These are phyloP conservation scores for Aphelenchoides fujianensis DNA, from an alignment of 1,140 invertebrate genomes.

Conservation along the genomic window DNA sequence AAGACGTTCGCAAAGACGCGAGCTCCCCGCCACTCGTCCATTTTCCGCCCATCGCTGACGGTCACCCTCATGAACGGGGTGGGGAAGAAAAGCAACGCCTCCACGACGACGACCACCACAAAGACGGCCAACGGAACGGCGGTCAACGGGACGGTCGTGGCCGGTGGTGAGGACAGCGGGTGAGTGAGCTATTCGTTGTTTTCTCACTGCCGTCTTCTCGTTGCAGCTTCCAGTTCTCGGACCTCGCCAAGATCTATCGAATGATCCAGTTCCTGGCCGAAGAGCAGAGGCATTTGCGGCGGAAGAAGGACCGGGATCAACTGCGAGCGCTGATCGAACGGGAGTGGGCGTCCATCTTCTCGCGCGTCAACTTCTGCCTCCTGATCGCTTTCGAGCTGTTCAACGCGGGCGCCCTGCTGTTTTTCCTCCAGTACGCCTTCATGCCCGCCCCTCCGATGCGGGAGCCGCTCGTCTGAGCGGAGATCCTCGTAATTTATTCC, in stretches of 20 bases:
- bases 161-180: not conserved
- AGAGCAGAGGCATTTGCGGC: constrained; percentile 25
- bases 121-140: not conserved
- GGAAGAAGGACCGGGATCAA: constrained; percentile 26
- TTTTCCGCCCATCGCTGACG: constrained; percentile 10
- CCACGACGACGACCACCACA: not conserved
- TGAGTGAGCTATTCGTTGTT: not conserved
- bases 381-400: constrained; percentile 44
- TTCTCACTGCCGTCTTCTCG: not conserved
- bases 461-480: constrained; percentile 34
- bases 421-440: constrained; percentile 47
- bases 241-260: constrained; percentile 35
- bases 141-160: no score
- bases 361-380: constrained; percentile 43
- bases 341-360: constrained; percentile 42
- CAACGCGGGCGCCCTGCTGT: constrained; percentile 36
- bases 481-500: no score
- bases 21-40: not conserved
- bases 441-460: constrained; percentile 40
- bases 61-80: constrained; percentile 37
- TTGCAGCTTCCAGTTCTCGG: constrained; percentile 31
- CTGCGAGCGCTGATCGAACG: constrained; percentile 43
- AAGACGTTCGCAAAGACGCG: constrained; percentile 29
- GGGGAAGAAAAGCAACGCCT: no score
- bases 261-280: constrained; percentile 24